Conservation (phyloP, 2,113 vertebrate genomes). For the Cyphomyrus discorhynchus region DNA sequence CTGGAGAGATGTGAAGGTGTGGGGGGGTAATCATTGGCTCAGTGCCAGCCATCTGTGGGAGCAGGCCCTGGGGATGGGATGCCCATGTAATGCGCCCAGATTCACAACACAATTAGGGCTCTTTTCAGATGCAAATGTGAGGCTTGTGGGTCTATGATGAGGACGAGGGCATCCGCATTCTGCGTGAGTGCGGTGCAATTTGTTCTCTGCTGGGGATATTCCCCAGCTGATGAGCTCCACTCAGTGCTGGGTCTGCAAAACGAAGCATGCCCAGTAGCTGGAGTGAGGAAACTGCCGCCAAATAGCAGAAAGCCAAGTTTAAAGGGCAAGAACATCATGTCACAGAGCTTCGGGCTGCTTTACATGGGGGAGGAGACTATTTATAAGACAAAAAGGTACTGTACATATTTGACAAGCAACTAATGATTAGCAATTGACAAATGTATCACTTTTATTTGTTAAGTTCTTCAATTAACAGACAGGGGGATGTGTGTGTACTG, state of each 20-base stretch:
- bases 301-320: background rate
- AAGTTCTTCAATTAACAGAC: background rate
- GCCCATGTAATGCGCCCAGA: conserved; percentile 10
- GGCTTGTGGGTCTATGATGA: conserved; percentile 1
- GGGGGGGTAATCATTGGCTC: background rate
- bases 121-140: conserved; percentile 22
- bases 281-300: background rate
- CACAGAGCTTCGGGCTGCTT: background rate
- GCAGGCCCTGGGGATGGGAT: conserved; percentile 1
- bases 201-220: conserved; percentile 5
- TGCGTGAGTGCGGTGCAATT: background rate
- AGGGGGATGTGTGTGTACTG: background rate
- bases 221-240: background rate
- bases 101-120: conserved; percentile 18
- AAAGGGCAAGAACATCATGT: background rate
- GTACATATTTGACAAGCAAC: background rate
- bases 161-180: conserved; percentile 3
- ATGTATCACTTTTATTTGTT: background rate
- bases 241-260: background rate
- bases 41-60: conserved; percentile 22
- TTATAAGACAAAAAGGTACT: background rate
- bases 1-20: background rate
- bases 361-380: background rate
- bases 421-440: background rate
- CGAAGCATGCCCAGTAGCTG: background rate